Evolutionary conservation across 1,140 invertebrate genomes (phyloP).

Genomic region (Uloborus diversus): DNA sequence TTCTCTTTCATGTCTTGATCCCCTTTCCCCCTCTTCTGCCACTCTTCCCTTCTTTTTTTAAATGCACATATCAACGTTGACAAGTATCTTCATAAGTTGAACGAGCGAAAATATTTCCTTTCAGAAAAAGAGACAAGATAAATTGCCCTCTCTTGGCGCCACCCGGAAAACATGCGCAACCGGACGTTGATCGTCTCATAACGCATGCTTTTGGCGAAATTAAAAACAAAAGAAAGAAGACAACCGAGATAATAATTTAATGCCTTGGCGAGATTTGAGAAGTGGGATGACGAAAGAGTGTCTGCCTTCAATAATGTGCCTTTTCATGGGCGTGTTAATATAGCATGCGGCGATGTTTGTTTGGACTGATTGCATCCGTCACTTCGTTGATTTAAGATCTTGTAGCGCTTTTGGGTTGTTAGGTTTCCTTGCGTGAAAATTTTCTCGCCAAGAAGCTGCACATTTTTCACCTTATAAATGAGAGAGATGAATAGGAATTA

Average conservation of each 20-base stretch:
- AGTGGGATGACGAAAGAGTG: background rate
- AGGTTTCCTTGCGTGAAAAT: background rate
- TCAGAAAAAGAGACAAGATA: background rate
- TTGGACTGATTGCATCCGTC: conserved; percentile 1
- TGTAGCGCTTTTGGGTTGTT: background rate
- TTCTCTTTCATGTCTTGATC: too few relatives aligned
- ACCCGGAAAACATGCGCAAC: conserved; percentile 8
- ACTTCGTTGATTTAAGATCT: background rate
- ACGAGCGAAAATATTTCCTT: background rate
- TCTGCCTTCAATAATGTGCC: too few relatives aligned
- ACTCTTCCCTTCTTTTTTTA: too few relatives aligned
- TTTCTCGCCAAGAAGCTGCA: background rate
- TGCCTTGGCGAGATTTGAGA: background rate
- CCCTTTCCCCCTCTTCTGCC: too few relatives aligned
- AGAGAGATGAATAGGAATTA: too few relatives aligned
- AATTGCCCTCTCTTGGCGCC: conserved; percentile 16
- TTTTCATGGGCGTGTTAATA: background rate
- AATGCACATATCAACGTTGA: background rate
- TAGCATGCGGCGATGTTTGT: background rate
- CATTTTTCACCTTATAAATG: conserved; percentile 14
- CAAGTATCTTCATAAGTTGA: background rate
- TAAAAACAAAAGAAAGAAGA: background rate
- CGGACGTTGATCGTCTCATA: background rate
- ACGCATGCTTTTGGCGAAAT: background rate
- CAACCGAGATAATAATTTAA: background rate